Evolutionary conservation across 2,888 invertebrate genomes (phyloP).

Genomic region (Morinoia aosen): DNA sequence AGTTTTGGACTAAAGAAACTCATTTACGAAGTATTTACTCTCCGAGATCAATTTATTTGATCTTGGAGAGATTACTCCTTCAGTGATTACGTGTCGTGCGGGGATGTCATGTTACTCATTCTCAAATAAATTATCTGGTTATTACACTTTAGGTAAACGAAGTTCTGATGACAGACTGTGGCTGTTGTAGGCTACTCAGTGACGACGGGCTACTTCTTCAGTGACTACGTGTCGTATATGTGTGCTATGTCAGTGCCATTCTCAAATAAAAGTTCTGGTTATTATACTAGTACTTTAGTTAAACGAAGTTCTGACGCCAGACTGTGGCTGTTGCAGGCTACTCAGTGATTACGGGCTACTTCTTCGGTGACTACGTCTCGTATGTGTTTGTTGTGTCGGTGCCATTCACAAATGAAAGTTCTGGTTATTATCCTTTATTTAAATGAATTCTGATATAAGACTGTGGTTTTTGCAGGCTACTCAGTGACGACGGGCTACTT

Average conservation of each 20-base stretch:
- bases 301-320: no score
- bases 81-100: no score
- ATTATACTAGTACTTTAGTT: no score
- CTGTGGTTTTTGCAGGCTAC: conserved; percentile 78
- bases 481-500: conserved; percentile 88
- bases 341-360: conserved; percentile 88
- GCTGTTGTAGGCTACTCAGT: conserved; percentile 84
- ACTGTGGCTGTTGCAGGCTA: conserved; percentile 77
- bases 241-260: no score
- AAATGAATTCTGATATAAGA: neutral
- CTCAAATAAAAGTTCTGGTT: no score
- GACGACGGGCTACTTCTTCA: conserved; percentile 83
- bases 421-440: neutral
- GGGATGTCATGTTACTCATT: no score
- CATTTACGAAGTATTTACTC: no score
- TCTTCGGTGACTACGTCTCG: conserved; percentile 78
- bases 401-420: no score
- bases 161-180: neutral
- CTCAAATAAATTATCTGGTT: neutral
- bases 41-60: no score
- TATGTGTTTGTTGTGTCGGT: conserved; percentile 79
- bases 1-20: no score
- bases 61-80: no score
- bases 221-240: conserved; percentile 79
- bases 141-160: neutral